phyloP scores from a whole-genome alignment of 1,140 invertebrate species.

The Halesus radiatus region DNA sequence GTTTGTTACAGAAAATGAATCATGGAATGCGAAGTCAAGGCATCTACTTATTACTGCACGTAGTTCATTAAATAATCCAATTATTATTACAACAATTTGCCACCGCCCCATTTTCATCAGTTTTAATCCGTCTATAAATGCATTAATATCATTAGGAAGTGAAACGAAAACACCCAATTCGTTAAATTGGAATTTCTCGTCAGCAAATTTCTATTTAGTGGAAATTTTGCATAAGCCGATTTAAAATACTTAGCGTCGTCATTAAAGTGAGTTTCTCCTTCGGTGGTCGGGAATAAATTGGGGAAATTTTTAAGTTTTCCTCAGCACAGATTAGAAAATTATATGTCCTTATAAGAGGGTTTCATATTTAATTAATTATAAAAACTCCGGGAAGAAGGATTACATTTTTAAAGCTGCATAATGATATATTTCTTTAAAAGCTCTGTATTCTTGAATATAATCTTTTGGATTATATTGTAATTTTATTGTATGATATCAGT shows the following conservation, averaged over 20 bases:
- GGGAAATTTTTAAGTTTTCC: slow-evolving; percentile 39
- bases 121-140: slow-evolving; percentile 23
- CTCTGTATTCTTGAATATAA: too few species aligned
- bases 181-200: slow-evolving; percentile 19
- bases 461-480: too few species aligned
- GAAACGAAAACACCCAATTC: slow-evolving; percentile 24
- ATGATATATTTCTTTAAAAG: too few species aligned
- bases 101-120: background rate
- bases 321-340: slow-evolving; percentile 35
- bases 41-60: too few species aligned
- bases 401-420: too few species aligned
- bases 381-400: background rate
- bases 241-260: slow-evolving; percentile 40
- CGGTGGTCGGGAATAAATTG: slow-evolving; percentile 18
- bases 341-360: background rate
- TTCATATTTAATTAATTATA: slow-evolving; percentile 5
- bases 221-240: slow-evolving; percentile 44
- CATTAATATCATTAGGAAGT: slow-evolving; percentile 12
- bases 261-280: slow-evolving; percentile 33
- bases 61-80: too few species aligned
- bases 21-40: too few species aligned
- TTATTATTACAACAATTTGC: background rate
- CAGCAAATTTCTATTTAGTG: slow-evolving; percentile 38
- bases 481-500: too few species aligned
- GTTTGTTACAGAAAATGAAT: too few species aligned